Evolutionary conservation across 2,797 vertebrate species (phyloP).

Genomic region (Steatocranus sp.): DNA sequence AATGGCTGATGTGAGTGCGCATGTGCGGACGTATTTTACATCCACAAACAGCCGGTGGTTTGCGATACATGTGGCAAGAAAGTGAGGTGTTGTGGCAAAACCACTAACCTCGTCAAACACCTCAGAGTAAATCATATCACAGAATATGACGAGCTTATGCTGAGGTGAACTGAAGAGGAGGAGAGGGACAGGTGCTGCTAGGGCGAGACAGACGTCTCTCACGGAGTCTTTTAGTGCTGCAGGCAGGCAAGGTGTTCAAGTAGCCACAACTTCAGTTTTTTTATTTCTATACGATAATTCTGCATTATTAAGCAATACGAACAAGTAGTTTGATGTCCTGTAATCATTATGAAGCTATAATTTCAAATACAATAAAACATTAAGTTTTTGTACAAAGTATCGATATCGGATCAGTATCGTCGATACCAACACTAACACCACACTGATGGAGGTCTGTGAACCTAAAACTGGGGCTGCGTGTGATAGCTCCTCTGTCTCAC

Average conservation of each 20-base stretch:
- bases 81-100: too few relatives aligned
- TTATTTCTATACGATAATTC: rapidly evolving
- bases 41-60: too few relatives aligned
- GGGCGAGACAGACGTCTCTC: background rate
- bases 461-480: background rate
- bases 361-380: rapidly evolving
- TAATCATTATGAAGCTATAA: background rate
- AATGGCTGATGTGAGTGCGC: too few relatives aligned
- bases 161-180: rapidly evolving
- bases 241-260: rapidly evolving
- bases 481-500: background rate
- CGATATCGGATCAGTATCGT: rapidly evolving
- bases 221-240: too few relatives aligned
- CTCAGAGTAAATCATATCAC: background rate
- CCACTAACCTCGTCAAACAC: too few relatives aligned
- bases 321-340: background rate
- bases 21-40: too few relatives aligned
- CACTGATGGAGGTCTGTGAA: rapidly evolving
- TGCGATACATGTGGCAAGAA: too few relatives aligned
- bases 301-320: background rate
- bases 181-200: rapidly evolving
- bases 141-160: rapidly evolving
- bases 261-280: background rate
- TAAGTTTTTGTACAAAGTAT: background rate
- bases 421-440: rapidly evolving